phyloP scores from a whole-genome alignment of 1,140 invertebrate genomes.

The Drosophila ficusphila region DNA sequence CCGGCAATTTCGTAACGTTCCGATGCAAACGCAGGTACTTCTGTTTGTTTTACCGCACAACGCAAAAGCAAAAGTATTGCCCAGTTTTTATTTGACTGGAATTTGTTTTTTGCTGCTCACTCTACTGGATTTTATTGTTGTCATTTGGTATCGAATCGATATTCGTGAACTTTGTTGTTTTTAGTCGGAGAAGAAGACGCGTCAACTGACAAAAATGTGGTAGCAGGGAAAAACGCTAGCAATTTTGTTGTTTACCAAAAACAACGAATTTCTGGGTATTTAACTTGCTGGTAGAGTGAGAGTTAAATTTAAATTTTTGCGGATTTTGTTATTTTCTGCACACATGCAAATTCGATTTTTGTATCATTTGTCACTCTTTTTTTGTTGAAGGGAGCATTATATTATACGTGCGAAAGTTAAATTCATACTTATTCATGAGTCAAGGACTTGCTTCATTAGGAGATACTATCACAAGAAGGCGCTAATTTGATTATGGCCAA shows the following conservation, averaged over 20 bases:
- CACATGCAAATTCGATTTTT: constrained; percentile 26
- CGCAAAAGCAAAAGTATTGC: constrained; percentile 41
- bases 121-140: constrained; percentile 31
- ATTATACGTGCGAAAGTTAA: constrained; percentile 16
- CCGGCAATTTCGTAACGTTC: constrained; percentile 39
- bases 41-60: constrained; percentile 29
- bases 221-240: constrained; percentile 13
- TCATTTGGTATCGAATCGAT: constrained; percentile 46
- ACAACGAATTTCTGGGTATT: constrained; percentile 16
- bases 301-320: constrained; percentile 17
- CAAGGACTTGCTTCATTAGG: constrained; percentile 42
- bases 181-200: constrained; percentile 22
- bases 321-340: constrained; percentile 15
- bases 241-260: constrained; percentile 28
- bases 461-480: constrained; percentile 11
- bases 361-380: constrained; percentile 9
- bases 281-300: constrained; percentile 4
- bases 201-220: constrained; percentile 59
- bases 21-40: constrained; percentile 5
- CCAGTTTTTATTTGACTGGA: constrained; percentile 41
- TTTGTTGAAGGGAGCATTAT: neutral
- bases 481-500: constrained; percentile 33
- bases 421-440: constrained; percentile 6
- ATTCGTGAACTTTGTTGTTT: constrained; percentile 46
- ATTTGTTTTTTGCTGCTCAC: constrained; percentile 7